Evolutionary conservation across 2,888 invertebrate species (phyloP).

Genomic region (Muschampia plurimacula): DNA sequence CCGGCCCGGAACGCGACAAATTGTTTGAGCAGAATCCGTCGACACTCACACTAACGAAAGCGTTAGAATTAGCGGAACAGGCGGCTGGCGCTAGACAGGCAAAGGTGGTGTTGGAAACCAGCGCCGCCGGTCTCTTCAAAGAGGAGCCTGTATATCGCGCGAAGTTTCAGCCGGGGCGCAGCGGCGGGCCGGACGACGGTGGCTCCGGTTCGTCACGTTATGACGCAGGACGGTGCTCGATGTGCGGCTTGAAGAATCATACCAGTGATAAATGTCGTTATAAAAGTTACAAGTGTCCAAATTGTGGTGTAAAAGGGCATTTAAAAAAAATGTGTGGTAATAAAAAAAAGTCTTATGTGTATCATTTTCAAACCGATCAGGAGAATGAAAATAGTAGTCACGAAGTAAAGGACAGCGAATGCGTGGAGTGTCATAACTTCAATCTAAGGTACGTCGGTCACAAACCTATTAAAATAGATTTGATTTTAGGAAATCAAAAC

Average conservation of each 20-base stretch:
- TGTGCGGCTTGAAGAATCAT: constrained; percentile 39
- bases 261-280: constrained; percentile 36
- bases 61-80: constrained; percentile 10
- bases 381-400: background rate
- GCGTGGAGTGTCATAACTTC: constrained; percentile 36
- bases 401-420: background rate
- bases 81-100: constrained; percentile 1
- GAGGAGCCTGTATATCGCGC: constrained; percentile 1
- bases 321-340: constrained; percentile 36
- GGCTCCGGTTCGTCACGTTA: background rate
- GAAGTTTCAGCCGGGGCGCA: background rate
- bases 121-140: background rate
- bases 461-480: constrained; percentile 27
- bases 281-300: constrained; percentile 35
- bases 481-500: constrained; percentile 8
- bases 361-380: constrained; percentile 9
- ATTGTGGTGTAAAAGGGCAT: constrained; percentile 39
- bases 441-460: constrained; percentile 37
- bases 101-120: constrained; percentile 2
- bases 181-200: background rate
- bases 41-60: constrained; percentile 5
- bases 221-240: constrained; percentile 20
- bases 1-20: background rate
- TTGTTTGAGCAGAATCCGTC: constrained; percentile 6
- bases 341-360: background rate